These are phyloP conservation scores for Metacarcinus magister DNA, from an alignment of 2,888 invertebrate genomes.

Conservation along the genomic window DNA sequence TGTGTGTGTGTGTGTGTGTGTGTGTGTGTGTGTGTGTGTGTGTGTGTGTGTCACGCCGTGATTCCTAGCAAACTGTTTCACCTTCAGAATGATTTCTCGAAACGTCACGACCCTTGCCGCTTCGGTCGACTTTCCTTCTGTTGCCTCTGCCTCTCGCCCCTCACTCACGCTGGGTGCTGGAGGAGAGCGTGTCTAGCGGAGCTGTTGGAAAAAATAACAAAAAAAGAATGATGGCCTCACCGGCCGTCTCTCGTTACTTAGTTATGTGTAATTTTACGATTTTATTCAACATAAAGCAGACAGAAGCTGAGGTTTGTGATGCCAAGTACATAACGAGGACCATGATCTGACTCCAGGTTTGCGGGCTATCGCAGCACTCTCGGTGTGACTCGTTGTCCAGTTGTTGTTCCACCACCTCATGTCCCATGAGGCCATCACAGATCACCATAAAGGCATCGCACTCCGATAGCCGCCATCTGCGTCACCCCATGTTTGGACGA, in stretches of 20 bases:
- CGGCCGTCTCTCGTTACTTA: neutral
- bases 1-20: neutral
- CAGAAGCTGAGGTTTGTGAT: neutral
- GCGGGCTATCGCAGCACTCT: conserved; percentile 21
- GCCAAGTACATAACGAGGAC: neutral
- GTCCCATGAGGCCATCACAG: neutral
- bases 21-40: neutral
- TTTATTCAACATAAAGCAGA: neutral
- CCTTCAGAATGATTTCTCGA: conserved; percentile 22
- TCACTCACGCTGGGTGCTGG: neutral
- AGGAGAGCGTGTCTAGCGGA: conserved; percentile 12
- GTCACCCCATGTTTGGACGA: neutral
- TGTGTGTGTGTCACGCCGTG: neutral
- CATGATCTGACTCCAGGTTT: neutral
- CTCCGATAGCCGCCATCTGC: conserved; percentile 31
- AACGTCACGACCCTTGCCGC: conserved; percentile 40
- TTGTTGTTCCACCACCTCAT: neutral
- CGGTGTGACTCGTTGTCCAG: neutral
- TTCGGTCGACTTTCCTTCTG: conserved; percentile 46
- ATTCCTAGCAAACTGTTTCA: conserved; percentile 28
- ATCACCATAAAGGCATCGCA: conserved; percentile 35
- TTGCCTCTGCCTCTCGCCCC: neutral
- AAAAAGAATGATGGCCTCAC: neutral
- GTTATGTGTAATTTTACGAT: neutral
- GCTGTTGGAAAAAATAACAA: neutral